Evolutionary conservation across 2,797 vertebrate genomes (phyloP).

Genomic region (Mareca penelope): DNA sequence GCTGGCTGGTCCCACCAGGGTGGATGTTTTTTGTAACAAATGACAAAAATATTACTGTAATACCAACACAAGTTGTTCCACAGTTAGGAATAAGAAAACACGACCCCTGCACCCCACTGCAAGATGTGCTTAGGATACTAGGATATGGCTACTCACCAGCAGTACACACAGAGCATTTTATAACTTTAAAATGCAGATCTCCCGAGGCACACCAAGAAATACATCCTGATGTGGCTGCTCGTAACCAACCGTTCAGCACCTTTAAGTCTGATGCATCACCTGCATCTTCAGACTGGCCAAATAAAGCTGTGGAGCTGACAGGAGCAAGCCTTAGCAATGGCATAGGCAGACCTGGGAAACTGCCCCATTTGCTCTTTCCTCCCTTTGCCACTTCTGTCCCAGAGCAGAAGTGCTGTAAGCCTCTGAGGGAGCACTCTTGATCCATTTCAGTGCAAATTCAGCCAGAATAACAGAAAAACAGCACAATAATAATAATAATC

Average conservation of each 20-base stretch:
- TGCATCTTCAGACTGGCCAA: background rate
- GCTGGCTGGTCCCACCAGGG: background rate
- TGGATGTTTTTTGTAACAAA: background rate
- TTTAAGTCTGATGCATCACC: background rate
- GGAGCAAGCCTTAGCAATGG: background rate
- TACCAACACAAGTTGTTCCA: background rate
- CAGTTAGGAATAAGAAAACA: background rate
- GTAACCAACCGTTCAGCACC: background rate
- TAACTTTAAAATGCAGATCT: background rate
- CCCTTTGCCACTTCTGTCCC: background rate
- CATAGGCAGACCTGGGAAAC: background rate
- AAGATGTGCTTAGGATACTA: background rate
- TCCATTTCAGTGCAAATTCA: background rate
- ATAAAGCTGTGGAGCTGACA: background rate
- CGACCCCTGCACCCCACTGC: rapidly evolving
- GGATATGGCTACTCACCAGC: background rate
- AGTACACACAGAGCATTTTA: background rate
- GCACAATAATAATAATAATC: background rate
- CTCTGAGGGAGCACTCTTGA: background rate
- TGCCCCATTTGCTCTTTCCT: background rate
- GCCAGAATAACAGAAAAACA: background rate
- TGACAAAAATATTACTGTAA: background rate
- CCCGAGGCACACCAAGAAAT: background rate
- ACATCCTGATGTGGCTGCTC: rapidly evolving
- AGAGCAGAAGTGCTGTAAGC: background rate